Percentiles rank a stretch among this genome's conserved stretches.
Evolutionary conservation across 2,888 invertebrate species (phyloP).

Genomic region (Amiota communis): DNA sequence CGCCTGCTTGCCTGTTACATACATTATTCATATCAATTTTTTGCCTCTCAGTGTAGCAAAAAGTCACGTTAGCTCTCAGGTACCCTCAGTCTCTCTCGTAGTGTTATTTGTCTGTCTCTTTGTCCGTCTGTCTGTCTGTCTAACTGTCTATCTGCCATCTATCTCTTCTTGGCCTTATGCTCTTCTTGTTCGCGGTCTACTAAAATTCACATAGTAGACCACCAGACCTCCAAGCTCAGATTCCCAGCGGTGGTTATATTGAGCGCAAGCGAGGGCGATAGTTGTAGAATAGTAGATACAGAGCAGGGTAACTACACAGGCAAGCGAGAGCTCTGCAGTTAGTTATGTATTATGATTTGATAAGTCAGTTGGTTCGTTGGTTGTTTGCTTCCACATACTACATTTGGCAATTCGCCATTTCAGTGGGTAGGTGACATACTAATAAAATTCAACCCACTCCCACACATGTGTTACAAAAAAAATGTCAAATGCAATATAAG

Average conservation of each 20-base stretch:
- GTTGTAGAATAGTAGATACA: not conserved
- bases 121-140: not conserved
- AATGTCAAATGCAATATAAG: not conserved
- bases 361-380: not conserved
- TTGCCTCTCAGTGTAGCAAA: constrained; percentile 6
- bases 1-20: constrained; percentile 25
- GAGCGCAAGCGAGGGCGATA: too few relatives aligned
- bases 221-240: too few relatives aligned
- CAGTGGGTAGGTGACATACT: constrained; percentile 38
- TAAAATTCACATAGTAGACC: too few relatives aligned
- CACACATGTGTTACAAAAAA: constrained; percentile 33
- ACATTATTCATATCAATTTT: constrained; percentile 24
- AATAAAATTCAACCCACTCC: constrained; percentile 40
- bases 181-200: too few relatives aligned
- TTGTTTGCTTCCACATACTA: constrained; percentile 7
- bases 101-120: too few relatives aligned
- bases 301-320: not conserved
- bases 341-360: constrained; percentile 6
- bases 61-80: constrained; percentile 2
- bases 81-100: too few relatives aligned
- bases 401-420: constrained; percentile 22
- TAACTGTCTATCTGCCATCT: not conserved
- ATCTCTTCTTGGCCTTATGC: not conserved
- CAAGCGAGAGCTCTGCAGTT: not conserved
- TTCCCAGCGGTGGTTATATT: too few relatives aligned